Conservation (phyloP, 2,888 invertebrate genomes). For the Rhagophthalmus giganteus region DNA sequence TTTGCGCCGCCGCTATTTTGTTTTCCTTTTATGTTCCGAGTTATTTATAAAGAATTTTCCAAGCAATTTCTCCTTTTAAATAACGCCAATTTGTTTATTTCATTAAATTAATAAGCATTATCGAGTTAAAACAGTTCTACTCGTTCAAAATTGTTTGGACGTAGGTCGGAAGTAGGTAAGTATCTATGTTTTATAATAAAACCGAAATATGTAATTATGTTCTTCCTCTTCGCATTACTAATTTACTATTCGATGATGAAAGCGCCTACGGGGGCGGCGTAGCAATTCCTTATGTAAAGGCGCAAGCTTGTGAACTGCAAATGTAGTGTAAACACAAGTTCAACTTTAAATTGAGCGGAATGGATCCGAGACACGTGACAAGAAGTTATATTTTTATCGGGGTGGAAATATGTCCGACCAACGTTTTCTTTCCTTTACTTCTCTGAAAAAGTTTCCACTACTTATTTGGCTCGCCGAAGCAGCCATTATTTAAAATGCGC, state of each 20-base stretch:
- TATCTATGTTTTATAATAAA: too few relatives aligned
- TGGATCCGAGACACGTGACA: conserved; percentile 50
- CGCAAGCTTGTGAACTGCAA: conserved; percentile 39
- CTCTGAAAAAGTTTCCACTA: conserved; percentile 28
- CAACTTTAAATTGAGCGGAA: conserved; percentile 52
- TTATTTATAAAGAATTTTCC: conserved; percentile 14
- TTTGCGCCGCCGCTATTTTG: conserved; percentile 20
- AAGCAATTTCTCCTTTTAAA: conserved; percentile 10
- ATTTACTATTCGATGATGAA: too few relatives aligned
- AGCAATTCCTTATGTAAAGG: conserved; percentile 9
- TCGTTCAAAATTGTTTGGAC: too few relatives aligned
- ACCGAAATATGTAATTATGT: too few relatives aligned
- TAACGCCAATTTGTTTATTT: too few relatives aligned
- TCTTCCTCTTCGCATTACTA: too few relatives aligned
- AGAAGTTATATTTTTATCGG: conserved; percentile 51
- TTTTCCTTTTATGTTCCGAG: conserved; percentile 16
- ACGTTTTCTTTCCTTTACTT: conserved; percentile 24
- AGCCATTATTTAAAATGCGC: conserved; percentile 52
- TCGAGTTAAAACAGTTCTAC: too few relatives aligned
- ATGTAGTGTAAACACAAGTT: conserved; percentile 51
- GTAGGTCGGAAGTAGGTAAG: too few relatives aligned
- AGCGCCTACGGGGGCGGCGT: too few relatives aligned
- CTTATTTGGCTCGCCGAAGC: conserved; percentile 39
- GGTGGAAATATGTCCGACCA: conserved; percentile 38
- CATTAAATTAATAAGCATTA: too few relatives aligned